These are phyloP conservation scores for Limonius californicus DNA, from an alignment of 1,140 invertebrate genomes.

Conservation along the genomic window DNA sequence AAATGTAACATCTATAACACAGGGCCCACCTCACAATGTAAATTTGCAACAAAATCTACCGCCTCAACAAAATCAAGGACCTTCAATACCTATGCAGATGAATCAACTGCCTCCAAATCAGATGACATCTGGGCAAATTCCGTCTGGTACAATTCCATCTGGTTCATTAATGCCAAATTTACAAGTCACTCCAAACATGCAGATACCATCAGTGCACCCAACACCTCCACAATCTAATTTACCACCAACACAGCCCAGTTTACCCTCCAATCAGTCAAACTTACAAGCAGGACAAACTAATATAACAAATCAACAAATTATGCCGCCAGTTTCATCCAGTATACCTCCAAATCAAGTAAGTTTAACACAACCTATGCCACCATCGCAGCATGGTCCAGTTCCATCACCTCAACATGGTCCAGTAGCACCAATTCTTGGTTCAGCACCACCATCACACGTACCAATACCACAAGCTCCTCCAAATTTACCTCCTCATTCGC, in stretches of 20 bases:
- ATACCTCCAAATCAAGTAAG: background rate
- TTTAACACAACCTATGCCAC: background rate
- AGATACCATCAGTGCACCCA: background rate
- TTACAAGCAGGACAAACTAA: background rate
- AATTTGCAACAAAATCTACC: background rate
- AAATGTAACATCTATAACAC: background rate
- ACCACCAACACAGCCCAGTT: background rate
- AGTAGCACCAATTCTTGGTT: background rate
- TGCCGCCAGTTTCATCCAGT: background rate
- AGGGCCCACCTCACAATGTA: background rate
- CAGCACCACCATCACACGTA: constrained; percentile 15
- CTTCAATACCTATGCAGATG: background rate
- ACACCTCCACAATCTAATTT: background rate
- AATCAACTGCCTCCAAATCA: constrained; percentile 17
- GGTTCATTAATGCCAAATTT: constrained; percentile 36
- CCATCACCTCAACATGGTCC: constrained; percentile 20
- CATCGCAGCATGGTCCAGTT: background rate
- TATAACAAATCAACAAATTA: constrained; percentile 11
- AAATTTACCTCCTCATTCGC: constrained; percentile 23
- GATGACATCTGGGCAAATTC: constrained; percentile 3
- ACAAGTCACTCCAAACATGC: constrained; percentile 14
- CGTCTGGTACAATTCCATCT: constrained; percentile 34
- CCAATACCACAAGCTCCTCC: constrained; percentile 33
- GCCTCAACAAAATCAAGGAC: background rate
- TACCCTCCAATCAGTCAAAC: background rate